Conservation (phyloP, 2,888 invertebrate genomes). For the Emesis russula region DNA sequence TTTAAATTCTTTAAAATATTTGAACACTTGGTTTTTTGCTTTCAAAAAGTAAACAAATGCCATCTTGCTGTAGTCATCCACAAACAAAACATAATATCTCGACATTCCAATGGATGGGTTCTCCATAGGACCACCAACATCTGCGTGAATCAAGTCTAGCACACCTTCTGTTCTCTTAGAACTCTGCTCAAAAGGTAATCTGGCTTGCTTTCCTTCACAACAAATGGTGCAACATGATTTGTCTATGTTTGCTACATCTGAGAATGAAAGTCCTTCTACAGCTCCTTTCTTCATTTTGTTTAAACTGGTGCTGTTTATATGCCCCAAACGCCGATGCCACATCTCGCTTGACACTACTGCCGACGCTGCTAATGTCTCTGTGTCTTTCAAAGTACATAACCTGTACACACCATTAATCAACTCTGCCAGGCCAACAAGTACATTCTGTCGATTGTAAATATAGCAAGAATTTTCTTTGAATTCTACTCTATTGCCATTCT, state of each 20-base stretch:
- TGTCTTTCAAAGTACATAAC: constrained; percentile 28
- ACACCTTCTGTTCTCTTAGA: constrained; percentile 34
- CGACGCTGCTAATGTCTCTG: background rate
- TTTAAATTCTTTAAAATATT: constrained; percentile 17
- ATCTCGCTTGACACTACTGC: constrained; percentile 11
- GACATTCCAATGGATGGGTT: background rate
- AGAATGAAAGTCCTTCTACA: constrained; percentile 48
- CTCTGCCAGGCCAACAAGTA: constrained; percentile 56
- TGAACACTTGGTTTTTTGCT: background rate
- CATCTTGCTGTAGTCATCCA: background rate
- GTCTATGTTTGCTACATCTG: constrained; percentile 29
- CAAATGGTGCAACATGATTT: constrained; percentile 26
- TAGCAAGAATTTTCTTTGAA: constrained; percentile 53
- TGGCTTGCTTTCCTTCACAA: no score
- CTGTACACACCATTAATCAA: constrained; percentile 76
- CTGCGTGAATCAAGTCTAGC: constrained; percentile 17
- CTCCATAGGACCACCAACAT: constrained; percentile 11
- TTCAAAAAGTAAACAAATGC: background rate
- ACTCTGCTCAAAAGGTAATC: constrained; percentile 49
- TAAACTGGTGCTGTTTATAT: constrained; percentile 60
- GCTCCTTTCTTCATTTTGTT: constrained; percentile 61
- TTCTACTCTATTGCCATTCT: constrained; percentile 68
- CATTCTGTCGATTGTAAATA: constrained; percentile 56
- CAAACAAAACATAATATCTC: background rate
- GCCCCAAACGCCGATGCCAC: constrained; percentile 64